Evolutionary conservation across 2,797 vertebrate species (phyloP), one percentile per base, ranked within the genome.

Genomic region (Octomys mimax): DNA sequence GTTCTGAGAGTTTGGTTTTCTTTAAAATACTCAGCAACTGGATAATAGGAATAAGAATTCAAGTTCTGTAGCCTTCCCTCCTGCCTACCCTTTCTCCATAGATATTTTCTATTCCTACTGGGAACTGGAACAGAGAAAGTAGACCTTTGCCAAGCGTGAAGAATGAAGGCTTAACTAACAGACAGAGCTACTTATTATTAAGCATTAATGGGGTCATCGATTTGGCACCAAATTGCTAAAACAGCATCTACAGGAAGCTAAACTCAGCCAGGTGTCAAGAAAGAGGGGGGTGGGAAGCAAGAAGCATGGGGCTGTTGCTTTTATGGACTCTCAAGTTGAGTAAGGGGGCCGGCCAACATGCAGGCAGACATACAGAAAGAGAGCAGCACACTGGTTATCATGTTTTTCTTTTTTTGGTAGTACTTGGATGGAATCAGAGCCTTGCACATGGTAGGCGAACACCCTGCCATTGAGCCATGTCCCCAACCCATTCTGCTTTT

Each of bases 21-120:
- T 91, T 33, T 85, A 85, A 80, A 92, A 94, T 78, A n/a, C 42
- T 82, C 36, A 77, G n/a, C 28, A 92, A 73, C 89, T 92, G 64
- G n/a, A 6, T 73, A 62, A 70, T 54, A 90, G n/a, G 78, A 84
- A 2, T 28, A 57, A 92, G 59, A 75, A 75, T 92, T 92, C 54
- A 28, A 46, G 24, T 90, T 80, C 66, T 54, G 28, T 2, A 54
- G 28, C 16, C 52, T 85, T 79, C 39, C 3, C n/a, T 77, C 13
- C 49, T 73, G 21, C 70, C 6, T n/a, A 4, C 2, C 39, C 22
- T 68, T 28, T 70, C 62, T 84, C 24, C 4, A 16, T n/a, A 87
- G 36, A 36, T 89, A 57, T 16, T 61, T 89, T 79, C 68, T 5
- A n/a, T 8, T 73, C 87, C 36, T 28, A n/a, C 12, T 54, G 42